phyloP scores from a whole-genome alignment of 2,888 invertebrate species.

The Dryobota labecula region DNA sequence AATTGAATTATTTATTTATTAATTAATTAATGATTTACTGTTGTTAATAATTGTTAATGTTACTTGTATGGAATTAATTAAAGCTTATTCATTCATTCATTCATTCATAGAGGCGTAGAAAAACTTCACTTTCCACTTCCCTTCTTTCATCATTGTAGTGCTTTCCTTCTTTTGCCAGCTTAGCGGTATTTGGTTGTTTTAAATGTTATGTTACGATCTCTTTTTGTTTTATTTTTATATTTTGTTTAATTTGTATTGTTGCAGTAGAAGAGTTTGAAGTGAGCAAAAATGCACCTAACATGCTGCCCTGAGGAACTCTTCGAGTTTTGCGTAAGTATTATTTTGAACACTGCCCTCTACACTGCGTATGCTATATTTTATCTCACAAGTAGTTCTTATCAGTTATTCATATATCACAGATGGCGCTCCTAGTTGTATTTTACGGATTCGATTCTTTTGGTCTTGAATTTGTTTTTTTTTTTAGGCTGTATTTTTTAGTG shows the following conservation, averaged over 20 bases:
- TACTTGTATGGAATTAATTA: too few species aligned
- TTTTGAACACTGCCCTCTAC: slow-evolving; percentile 16
- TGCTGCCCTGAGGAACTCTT: neutral
- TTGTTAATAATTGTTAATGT: too few species aligned
- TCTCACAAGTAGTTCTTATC: neutral
- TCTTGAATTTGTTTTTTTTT: too few species aligned
- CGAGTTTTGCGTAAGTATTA: neutral
- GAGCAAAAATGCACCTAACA: neutral
- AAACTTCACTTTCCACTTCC: neutral
- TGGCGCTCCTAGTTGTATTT: slow-evolving; percentile 26
- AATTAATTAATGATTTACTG: too few species aligned
- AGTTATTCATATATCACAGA: neutral
- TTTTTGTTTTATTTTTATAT: neutral
- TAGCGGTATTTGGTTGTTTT: neutral
- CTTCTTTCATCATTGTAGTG: neutral
- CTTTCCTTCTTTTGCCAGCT: neutral
- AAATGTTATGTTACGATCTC: neutral
- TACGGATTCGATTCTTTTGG: neutral
- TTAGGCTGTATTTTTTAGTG: neutral
- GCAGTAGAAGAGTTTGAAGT: neutral
- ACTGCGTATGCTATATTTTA: too few species aligned
- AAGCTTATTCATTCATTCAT: too few species aligned
- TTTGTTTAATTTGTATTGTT: neutral
- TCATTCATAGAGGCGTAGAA: neutral
- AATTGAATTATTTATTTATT: too few species aligned